Evolutionary conservation across 2,888 invertebrate genomes (phyloP).

Genomic region (Caenorhabditis plicata): DNA sequence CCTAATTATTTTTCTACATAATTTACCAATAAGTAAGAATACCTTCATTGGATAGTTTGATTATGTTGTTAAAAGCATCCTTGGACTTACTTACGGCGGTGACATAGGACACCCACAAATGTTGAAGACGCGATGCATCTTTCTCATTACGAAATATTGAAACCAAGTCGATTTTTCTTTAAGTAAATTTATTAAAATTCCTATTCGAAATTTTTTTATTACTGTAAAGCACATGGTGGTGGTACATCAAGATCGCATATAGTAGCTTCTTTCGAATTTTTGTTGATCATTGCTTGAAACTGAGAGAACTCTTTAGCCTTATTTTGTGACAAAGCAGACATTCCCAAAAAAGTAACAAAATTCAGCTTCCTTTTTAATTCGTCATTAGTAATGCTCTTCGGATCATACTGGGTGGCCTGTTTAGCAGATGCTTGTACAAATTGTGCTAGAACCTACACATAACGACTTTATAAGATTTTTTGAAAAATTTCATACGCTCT

Average conservation of each 20-base stretch:
- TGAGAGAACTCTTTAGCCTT: slow-evolving; percentile 45
- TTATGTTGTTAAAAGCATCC: slow-evolving; percentile 49
- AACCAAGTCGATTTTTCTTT: slow-evolving; percentile 46
- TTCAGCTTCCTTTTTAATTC: slow-evolving; percentile 48
- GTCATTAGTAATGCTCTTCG: slow-evolving; percentile 38
- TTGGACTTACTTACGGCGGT: slow-evolving; percentile 37
- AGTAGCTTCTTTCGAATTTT: slow-evolving; percentile 41
- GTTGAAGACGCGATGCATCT: slow-evolving; percentile 43
- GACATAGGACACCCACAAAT: slow-evolving; percentile 44
- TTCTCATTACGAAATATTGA: slow-evolving; percentile 46
- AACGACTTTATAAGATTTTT: neutral
- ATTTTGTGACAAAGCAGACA: slow-evolving; percentile 54
- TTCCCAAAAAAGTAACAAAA: slow-evolving; percentile 60
- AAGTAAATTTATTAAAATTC: slow-evolving; percentile 5
- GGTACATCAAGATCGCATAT: slow-evolving; percentile 58
- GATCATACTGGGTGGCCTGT: slow-evolving; percentile 63
- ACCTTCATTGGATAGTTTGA: slow-evolving; percentile 59
- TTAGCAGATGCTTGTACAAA: slow-evolving; percentile 58
- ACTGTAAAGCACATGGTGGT: slow-evolving; percentile 59
- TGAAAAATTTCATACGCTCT: slow-evolving; percentile 46
- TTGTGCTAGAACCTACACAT: slow-evolving; percentile 49
- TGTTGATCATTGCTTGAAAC: slow-evolving; percentile 51
- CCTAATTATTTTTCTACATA: slow-evolving; percentile 24
- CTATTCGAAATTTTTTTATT: too few relatives aligned
- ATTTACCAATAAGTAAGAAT: neutral